Conservation (phyloP, 2,888 invertebrate genomes). For the Mimachlamys varia region DNA sequence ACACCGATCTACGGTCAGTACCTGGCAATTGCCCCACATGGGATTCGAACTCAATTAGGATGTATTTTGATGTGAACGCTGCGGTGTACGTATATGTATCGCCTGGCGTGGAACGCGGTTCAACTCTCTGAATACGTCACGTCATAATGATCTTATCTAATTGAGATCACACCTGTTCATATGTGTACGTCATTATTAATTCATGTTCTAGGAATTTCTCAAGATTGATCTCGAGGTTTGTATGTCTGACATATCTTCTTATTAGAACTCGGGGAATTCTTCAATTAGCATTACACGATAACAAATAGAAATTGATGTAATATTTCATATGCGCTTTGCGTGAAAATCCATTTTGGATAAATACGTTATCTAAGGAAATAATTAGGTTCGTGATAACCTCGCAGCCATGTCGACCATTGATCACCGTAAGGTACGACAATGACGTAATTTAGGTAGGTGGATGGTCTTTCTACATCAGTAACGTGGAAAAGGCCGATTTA, state of each 20-base stretch:
- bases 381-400: not conserved
- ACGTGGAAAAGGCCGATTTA: too few relatives aligned
- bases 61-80: too few relatives aligned
- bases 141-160: not conserved
- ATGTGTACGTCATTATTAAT: not conserved
- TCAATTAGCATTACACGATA: not conserved
- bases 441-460: not conserved
- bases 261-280: not conserved
- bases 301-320: not conserved
- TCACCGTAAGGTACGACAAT: not conserved
- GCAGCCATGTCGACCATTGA: not conserved
- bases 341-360: slow-evolving; percentile 22
- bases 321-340: not conserved
- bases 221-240: not conserved
- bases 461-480: not conserved
- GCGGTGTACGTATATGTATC: too few relatives aligned
- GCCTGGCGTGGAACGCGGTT: not conserved
- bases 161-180: not conserved
- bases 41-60: too few relatives aligned
- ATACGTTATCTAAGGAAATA: slow-evolving; percentile 5
- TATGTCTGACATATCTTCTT: not conserved
- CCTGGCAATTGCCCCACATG: too few relatives aligned
- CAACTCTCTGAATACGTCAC: not conserved
- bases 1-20: too few relatives aligned
- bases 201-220: too few relatives aligned